Base-by-base conservation (phyloP, 2,797 vertebrate genomes). In the Ciconia nigra region DNA sequence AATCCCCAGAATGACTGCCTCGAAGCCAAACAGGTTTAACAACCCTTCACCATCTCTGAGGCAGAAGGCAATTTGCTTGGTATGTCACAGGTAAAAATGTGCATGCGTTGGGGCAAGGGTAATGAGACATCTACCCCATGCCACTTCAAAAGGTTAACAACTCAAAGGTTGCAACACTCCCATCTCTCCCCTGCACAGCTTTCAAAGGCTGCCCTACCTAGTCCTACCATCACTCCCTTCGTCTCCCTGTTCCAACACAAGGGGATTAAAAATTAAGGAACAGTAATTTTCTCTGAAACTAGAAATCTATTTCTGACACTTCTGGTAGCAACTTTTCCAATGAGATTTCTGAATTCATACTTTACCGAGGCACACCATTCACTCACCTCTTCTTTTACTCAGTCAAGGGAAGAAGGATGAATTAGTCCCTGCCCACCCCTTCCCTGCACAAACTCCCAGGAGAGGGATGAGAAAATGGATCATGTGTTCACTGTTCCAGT, bases 1-100 rank as follows among this genome's bases (percentile, higher is more conserved):
- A 96, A 97, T 96, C 80, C 80, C 77, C 92, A 97, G 96, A 97
- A 97, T 91, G 96, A 95, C 92, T 89, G 90, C 91, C 92, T 96
- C 1, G 93, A 97, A 97, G 94, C 72, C 89, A 93, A 97, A 97
- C 96, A 96, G 92, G 97, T 97, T 96, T 85, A 93, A 80, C 96
- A 96, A 66, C 93, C 67, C 91, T 74, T 54, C 44, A 29, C 80
- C 94, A 89, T 31, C 83, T 90, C 83, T 55, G 76, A 93, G 62
- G 84, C 93, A 97, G 89, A 88, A 96, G 70, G 84, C 82, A 92
- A 93, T 96, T 95, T 91, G 79, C 79, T 81, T 39, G 89, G 89
- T 95, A 96, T 97, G 95, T 92, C 89, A 83, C 76, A 76, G 72
- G 77, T 83, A 91, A 95, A 80, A 96, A 94, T 9, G 3, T 74